Base-by-base conservation (phyloP, 1,140 invertebrate species). In the Rhagoletis pomonella region DNA sequence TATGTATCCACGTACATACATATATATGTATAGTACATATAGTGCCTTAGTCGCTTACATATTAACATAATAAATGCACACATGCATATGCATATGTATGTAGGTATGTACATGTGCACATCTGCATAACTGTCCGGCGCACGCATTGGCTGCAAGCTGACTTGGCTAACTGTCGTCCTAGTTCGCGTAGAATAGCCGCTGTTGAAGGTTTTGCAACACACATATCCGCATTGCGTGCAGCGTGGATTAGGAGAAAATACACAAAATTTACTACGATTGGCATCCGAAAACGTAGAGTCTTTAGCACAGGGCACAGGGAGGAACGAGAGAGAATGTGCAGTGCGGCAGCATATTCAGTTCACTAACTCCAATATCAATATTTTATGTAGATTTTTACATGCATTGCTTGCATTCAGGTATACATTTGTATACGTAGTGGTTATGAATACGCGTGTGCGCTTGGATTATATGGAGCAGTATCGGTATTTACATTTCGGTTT, bases 401-500 rank as follows among this genome's bases (percentile, higher is more conserved):
- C 1, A 7, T 0, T 3, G 39, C 12, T 3, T 42, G 65, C 0
- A 39, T 44, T 29, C 12, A 42, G 3, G 67, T 29, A 29, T 29
- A 29, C n/a, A n/a, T n/a, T n/a, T 29, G 29, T 29, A 29, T 29
- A 29, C 29, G 29, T 29, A 29, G 29, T 29, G 29, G 29, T 29
- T 29, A 29, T 29, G 29, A 29, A 29, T 29, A 29, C 29, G 29
- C 12, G 5, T 42, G 12, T 73, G 12, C 44, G 67, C 44, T 39
- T 14, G 12, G 39, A 73, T 73, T 73, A 44, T 39, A 47, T 47
- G 42, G 12, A 44, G 39, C 39, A 42, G 12, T 42, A 47, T n/a
- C 42, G 39, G 39, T 73, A 73, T 73, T 73, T 73, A 47, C 67
- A 73, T 47, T 73, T 73, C 12, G 67, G 67, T 73, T 73, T 47